Evolutionary conservation across 2,797 vertebrate species (phyloP).

Genomic region (Hyperoplus immaculatus): DNA sequence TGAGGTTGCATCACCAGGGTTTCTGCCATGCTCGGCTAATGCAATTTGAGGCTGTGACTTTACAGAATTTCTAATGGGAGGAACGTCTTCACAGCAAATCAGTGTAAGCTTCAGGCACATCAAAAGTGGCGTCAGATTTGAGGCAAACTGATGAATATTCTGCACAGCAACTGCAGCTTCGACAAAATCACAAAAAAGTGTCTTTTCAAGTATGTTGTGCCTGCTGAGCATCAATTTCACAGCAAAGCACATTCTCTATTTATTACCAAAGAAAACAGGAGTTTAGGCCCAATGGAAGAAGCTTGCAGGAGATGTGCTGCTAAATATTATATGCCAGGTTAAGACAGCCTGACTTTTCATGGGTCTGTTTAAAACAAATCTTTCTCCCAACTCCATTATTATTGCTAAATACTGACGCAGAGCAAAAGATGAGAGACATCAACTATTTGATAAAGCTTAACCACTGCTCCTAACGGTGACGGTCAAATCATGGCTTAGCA

Average conservation of each 20-base stretch:
- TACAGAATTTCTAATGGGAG: constrained; percentile 70
- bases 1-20: constrained; percentile 66
- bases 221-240: constrained; percentile 44
- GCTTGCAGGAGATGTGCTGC: constrained; percentile 19
- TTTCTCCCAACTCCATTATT: constrained; percentile 14
- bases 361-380: constrained; percentile 15
- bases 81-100: constrained; percentile 47
- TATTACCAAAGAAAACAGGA: constrained; percentile 51
- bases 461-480: not conserved
- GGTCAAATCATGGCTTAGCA: not conserved
- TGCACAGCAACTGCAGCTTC: constrained; percentile 62
- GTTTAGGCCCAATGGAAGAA: constrained; percentile 33
- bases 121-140: constrained; percentile 62
- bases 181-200: constrained; percentile 49
- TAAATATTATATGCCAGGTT: constrained; percentile 35
- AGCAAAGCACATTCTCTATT: constrained; percentile 53
- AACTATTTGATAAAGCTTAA: not conserved
- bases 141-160: constrained; percentile 66
- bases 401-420: not conserved
- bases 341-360: constrained; percentile 14
- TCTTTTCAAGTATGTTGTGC: constrained; percentile 51
- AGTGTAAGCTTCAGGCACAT: constrained; percentile 61
- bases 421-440: not conserved
- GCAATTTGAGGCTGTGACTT: constrained; percentile 64
- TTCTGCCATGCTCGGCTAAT: constrained; percentile 61